Conservation (phyloP, 2,797 vertebrate species). For the Eulemur rubriventer region DNA sequence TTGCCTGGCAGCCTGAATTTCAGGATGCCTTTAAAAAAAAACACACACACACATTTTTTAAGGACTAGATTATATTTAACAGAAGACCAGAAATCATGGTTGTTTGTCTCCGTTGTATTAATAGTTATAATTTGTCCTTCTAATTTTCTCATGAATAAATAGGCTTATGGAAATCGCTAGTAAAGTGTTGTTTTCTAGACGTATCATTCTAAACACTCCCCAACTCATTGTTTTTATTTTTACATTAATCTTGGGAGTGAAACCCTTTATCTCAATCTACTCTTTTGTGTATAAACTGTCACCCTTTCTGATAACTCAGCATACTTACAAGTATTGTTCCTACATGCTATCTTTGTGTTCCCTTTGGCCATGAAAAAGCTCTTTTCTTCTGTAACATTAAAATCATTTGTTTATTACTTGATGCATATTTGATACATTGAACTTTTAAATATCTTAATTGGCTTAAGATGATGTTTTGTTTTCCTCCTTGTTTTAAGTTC, state of each 20-base stretch:
- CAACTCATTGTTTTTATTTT: constrained; percentile 30
- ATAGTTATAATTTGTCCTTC: not conserved
- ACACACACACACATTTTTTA: not conserved
- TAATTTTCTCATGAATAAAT: constrained; percentile 9
- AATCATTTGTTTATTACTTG: constrained; percentile 42
- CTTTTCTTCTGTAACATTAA: constrained; percentile 2
- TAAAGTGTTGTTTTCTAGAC: constrained; percentile 34
- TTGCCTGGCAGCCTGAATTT: constrained; percentile 69
- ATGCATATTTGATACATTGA: constrained; percentile 22
- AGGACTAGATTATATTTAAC: constrained; percentile 69
- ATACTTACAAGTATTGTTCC: constrained; percentile 51
- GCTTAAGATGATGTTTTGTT: not conserved
- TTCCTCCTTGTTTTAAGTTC: constrained; percentile 30
- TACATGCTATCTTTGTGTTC: not conserved
- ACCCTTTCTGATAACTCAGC: not conserved
- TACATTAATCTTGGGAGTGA: not conserved
- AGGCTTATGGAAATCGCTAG: not conserved
- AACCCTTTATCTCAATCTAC: constrained; percentile 8
- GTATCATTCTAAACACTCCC: not conserved
- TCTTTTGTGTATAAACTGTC: not conserved
- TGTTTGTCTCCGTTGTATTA: not conserved
- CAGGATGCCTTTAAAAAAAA: not conserved
- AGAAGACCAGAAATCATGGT: constrained; percentile 58
- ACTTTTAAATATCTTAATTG: not conserved
- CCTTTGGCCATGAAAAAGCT: not conserved